Conservation (phyloP, 1,140 invertebrate genomes). For the Aphelenchoides avenae region DNA sequence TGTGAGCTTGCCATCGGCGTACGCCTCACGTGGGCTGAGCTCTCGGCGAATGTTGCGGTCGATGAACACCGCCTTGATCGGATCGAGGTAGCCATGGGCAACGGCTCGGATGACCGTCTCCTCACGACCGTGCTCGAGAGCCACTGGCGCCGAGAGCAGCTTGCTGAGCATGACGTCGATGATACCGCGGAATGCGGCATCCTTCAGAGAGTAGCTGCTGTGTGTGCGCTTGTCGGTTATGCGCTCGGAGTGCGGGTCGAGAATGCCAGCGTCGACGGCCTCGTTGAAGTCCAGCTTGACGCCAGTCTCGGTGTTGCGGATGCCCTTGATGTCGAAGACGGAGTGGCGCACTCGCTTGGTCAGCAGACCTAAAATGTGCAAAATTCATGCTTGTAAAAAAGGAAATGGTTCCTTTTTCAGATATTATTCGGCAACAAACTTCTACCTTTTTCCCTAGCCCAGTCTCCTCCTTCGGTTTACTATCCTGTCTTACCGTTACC, state of each 20-base stretch:
- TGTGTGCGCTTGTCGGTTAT: constrained; percentile 72
- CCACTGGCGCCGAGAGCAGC: too few species aligned
- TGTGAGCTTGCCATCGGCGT: constrained; percentile 75
- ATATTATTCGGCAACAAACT: too few species aligned
- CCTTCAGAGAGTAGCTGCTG: constrained; percentile 70
- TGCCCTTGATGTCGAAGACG: constrained; percentile 84
- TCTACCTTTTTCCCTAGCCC: too few species aligned
- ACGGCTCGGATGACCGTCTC: constrained; percentile 79
- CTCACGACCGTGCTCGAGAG: too few species aligned
- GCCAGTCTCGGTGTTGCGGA: constrained; percentile 75
- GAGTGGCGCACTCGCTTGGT: constrained; percentile 79
- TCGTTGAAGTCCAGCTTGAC: constrained; percentile 80
- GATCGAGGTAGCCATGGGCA: constrained; percentile 74
- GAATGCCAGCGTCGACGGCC: constrained; percentile 73
- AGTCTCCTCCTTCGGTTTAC: too few species aligned
- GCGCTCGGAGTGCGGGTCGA: constrained; percentile 72
- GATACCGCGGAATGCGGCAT: constrained; percentile 61
- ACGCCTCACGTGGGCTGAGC: constrained; percentile 77
- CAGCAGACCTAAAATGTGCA: too few species aligned
- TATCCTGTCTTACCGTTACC: too few species aligned
- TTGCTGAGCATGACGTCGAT: constrained; percentile 59
- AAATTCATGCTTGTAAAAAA: too few species aligned
- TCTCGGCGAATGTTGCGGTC: constrained; percentile 73
- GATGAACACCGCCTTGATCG: constrained; percentile 76
- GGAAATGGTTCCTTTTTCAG: too few species aligned